Evolutionary conservation across 2,888 invertebrate genomes (phyloP), one percentile per base, ranked within the genome.

Genomic region (Dryobota labecula): DNA sequence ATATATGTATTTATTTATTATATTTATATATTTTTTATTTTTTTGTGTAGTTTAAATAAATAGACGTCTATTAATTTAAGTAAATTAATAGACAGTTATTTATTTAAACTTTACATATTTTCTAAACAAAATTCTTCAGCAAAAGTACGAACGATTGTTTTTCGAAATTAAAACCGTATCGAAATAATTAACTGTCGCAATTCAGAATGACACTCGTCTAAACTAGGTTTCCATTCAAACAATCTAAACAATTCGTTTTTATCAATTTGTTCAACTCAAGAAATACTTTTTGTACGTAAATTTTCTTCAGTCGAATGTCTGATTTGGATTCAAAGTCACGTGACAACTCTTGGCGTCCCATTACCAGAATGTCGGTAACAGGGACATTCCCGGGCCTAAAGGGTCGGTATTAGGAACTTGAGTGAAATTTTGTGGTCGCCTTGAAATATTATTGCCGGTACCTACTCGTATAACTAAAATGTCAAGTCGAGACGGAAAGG

Each of bases 351-450:
- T 76, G 80, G 80, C 81, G 78, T 90, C 70, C 83, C 86, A 90
- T 89, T 89, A 89, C 79, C 76, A 78, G 73, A 80, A 82, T 73
- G 90, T 88, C 89, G 83, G 70, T 70, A 49, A 72, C 90, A 90
- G 88, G 63, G 49, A 67, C 80, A 83, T 85, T 84, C 67, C 3
- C 20, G 66, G 47, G 71, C 83, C 80, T 79, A 70, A 74, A 73
- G 80, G 76, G 66, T 54, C 54, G 36, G 57, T 57, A 76, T 41
- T 64, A 38, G 66, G 69, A 71, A 76, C 66, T 65, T 63, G 54
- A 81, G 79, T 78, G 67, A 73, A 83, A 74, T 70, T 71, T 71
- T 64, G 76, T 65, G 64, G 74, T 78, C 49, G 38, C 67, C 45
- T 73, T 49, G 41, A 53, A 77, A 70, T 71, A 69, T 58, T 65